Evolutionary conservation across 1,140 invertebrate species (phyloP), one percentile per base, ranked within the genome.

Genomic region (Plodia interpunctella): DNA sequence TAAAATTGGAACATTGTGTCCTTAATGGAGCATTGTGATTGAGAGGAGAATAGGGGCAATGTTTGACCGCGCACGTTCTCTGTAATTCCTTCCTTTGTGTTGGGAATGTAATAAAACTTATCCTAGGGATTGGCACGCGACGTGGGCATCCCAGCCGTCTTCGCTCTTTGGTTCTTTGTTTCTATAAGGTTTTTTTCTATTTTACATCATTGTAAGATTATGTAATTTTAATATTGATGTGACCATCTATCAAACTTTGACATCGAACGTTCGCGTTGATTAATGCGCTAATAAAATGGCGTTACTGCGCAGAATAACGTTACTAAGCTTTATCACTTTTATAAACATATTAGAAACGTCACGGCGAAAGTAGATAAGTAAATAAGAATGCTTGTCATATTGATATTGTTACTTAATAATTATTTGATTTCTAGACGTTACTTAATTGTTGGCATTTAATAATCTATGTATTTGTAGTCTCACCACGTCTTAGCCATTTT

Each of bases 71-170:
- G 72, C 70, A 75, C 77, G 77, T 82, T 74, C 62, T 21, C 49
- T 49, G 57, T 72, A 62, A 73, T 77, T 71, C 68, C 68, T 71
- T 72, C 65, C 70, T 59, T 63, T 59, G 63, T 74, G 66, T 66
- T 60, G 60, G 67, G 74, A 75, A 75, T 76, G 75, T 80, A 78
- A 80, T 80, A 78, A 80, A 78, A 75, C 65, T 72, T 76, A 79
- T 78, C 68, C 65, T 69, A 55, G 52, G 65, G 65, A 75, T 72
- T 70, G 70, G 68, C 64, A 72, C 74, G 73, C 75, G 66, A 69
- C 63, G 68, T 64, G 64, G 19, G 18, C 18, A 55, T 55, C 30
- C 35, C n/a, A 15, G 35, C 10, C 30, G 28, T 15, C n/a, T 32
- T 55, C 9, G 10, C 5, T 30, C 54, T 30, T 55, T 19, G 10